phyloP scores from a whole-genome alignment of 2,888 invertebrate genomes.

The Spialia ferax region DNA sequence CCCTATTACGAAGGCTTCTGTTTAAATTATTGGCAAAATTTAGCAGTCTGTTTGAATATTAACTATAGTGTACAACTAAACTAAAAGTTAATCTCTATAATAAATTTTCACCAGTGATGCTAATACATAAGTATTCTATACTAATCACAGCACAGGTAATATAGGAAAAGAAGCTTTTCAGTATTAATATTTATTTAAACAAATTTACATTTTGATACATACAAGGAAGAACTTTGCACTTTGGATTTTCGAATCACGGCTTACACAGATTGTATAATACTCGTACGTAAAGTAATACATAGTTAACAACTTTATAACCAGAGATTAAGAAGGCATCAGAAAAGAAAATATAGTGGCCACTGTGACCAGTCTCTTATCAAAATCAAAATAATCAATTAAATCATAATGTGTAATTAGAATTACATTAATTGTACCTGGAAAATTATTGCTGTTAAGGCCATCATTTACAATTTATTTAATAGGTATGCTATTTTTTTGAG shows the following conservation, averaged over 20 bases:
- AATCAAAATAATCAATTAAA: not conserved
- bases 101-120: too few species aligned
- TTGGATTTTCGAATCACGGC: slow-evolving; percentile 48
- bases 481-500: too few species aligned
- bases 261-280: slow-evolving; percentile 9
- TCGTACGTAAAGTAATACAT: too few species aligned
- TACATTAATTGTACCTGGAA: not conserved
- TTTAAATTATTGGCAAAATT: too few species aligned
- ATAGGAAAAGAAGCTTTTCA: slow-evolving; percentile 53
- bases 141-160: slow-evolving; percentile 5
- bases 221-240: slow-evolving; percentile 49
- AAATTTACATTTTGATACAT: slow-evolving; percentile 78
- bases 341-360: not conserved
- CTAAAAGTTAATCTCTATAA: too few species aligned
- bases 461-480: slow-evolving; percentile 1
- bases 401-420: not conserved
- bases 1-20: too few species aligned
- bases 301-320: too few species aligned
- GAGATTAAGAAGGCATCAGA: not conserved
- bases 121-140: too few species aligned
- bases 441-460: not conserved
- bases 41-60: too few species aligned
- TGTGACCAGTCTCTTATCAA: not conserved
- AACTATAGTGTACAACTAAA: too few species aligned
- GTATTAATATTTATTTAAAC: slow-evolving; percentile 71